A percentile compares a stretch with the other conserved stretches of the same genome.
Conservation (phyloP, 92 coral and sea anemone species). For the Pocillopora grandis region DNA sequence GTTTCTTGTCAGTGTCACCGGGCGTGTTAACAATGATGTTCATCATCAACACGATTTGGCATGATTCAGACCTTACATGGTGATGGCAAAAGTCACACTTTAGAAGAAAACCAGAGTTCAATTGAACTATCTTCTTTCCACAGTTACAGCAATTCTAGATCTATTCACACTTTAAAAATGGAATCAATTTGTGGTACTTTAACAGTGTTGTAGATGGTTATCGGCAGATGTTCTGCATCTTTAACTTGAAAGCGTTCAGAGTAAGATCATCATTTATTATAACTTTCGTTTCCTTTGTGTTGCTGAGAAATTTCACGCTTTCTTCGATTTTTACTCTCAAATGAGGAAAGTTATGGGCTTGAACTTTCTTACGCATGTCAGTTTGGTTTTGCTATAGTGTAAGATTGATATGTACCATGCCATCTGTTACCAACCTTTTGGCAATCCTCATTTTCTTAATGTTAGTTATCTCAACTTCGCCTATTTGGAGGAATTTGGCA, state of each 20-base stretch:
- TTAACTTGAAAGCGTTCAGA: background rate
- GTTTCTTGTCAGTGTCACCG: too few species aligned
- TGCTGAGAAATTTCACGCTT: background rate
- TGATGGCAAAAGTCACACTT: too few species aligned
- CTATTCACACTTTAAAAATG: background rate
- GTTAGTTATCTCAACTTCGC: background rate
- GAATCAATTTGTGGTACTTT: constrained; percentile 6
- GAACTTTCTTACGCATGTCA: background rate
- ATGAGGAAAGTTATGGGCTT: constrained; percentile 3
- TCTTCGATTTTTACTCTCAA: background rate
- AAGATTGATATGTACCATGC: background rate
- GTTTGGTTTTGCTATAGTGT: background rate
- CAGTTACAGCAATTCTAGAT: too few species aligned
- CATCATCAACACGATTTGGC: too few species aligned
- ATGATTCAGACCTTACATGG: too few species aligned
- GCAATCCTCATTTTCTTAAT: background rate
- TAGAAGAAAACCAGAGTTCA: too few species aligned
- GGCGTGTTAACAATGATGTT: too few species aligned
- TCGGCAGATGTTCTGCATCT: background rate
- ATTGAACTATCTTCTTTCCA: too few species aligned
- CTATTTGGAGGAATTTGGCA: background rate
- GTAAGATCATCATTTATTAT: background rate
- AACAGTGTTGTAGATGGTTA: background rate
- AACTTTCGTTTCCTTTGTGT: background rate
- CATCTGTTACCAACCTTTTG: background rate